Conservation (phyloP, 2,113 vertebrate species). For the Maccullochella peelii region DNA sequence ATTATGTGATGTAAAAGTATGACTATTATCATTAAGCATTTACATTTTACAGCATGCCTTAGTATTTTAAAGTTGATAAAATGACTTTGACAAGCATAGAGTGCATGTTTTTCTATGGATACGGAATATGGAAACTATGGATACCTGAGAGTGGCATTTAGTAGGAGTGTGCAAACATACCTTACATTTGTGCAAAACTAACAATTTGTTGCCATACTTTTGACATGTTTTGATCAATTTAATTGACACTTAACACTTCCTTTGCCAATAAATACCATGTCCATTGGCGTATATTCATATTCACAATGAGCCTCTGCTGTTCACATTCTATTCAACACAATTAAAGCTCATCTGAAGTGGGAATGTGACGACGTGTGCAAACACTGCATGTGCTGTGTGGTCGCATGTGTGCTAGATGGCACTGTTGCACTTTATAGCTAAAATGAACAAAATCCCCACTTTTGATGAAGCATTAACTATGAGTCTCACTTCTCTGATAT, state of each 20-base stretch:
- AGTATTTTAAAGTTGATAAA: neutral
- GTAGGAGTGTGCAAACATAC: neutral
- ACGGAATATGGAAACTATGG: neutral
- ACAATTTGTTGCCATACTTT: neutral
- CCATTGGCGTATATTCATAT: neutral
- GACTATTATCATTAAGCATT: neutral
- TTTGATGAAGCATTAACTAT: slow-evolving; percentile 30
- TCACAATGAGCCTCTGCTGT: neutral
- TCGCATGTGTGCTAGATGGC: slow-evolving; percentile 80
- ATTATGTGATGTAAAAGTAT: neutral
- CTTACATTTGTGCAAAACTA: neutral
- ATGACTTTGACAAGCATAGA: neutral
- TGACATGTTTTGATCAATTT: neutral
- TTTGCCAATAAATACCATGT: neutral
- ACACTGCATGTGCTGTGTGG: slow-evolving; percentile 20
- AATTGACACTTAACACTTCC: neutral
- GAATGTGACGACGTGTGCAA: neutral
- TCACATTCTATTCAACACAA: neutral
- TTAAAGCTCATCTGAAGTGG: slow-evolving; percentile 4
- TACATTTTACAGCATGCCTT: neutral
- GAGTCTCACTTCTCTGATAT: slow-evolving; percentile 39
- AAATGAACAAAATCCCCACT: slow-evolving; percentile 4
- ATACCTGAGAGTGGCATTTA: neutral
- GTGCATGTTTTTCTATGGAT: no score
- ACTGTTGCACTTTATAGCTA: slow-evolving; percentile 78